phyloP scores from a whole-genome alignment of 1,140 invertebrate genomes.

The Aphelenchoides besseyi region DNA sequence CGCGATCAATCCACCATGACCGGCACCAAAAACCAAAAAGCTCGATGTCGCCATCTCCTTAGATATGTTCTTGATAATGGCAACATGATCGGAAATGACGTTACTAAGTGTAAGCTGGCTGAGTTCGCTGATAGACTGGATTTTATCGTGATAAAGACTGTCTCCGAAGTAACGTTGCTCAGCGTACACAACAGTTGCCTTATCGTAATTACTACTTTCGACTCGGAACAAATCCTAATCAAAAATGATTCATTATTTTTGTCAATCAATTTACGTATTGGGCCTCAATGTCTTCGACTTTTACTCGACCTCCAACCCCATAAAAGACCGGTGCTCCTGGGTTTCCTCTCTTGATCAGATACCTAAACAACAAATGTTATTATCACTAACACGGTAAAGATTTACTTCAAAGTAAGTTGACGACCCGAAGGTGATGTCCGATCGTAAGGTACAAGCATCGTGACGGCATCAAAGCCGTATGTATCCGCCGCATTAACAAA shows the following conservation, averaged over 20 bases:
- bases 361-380: no score
- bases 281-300: neutral
- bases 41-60: neutral
- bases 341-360: neutral
- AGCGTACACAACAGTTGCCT: neutral
- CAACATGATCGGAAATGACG: neutral
- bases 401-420: no score
- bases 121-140: no score
- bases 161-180: slow-evolving; percentile 9
- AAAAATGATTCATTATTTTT: neutral
- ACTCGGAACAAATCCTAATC: neutral
- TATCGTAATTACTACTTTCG: neutral
- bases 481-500: neutral
- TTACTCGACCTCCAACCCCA: neutral
- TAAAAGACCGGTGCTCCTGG: neutral
- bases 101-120: neutral
- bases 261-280: neutral
- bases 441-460: no score
- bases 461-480: neutral
- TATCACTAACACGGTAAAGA: no score
- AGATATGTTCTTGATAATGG: neutral
- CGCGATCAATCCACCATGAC: slow-evolving; percentile 5
- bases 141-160: neutral
- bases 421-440: no score
- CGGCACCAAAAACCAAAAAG: slow-evolving; percentile 4